A percentile compares a stretch with the other conserved stretches of the same genome.
These are phyloP conservation scores for Pinctada fucata DNA, from an alignment of 2,888 invertebrate genomes.

Conservation along the genomic window DNA sequence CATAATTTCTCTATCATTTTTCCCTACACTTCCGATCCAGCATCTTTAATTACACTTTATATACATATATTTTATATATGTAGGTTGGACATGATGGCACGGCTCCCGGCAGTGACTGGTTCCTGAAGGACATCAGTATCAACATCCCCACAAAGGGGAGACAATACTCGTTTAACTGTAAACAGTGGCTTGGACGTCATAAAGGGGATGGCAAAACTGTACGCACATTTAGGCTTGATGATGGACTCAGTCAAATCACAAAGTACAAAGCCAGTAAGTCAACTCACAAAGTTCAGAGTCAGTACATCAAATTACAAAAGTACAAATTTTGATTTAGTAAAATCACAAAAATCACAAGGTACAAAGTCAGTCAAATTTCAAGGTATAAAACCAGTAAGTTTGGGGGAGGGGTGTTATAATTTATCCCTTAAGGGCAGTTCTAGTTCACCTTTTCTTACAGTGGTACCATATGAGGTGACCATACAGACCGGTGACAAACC, in stretches of 20 bases:
- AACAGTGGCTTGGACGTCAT: constrained; percentile 75
- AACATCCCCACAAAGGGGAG: constrained; percentile 76
- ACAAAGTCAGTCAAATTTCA: too few relatives aligned
- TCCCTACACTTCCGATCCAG: too few relatives aligned
- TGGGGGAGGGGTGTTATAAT: too few relatives aligned
- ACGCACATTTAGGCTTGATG: constrained; percentile 70
- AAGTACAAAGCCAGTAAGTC: constrained; percentile 73
- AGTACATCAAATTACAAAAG: too few relatives aligned
- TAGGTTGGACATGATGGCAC: constrained; percentile 76
- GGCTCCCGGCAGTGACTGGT: constrained; percentile 74
- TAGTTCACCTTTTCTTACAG: constrained; percentile 53
- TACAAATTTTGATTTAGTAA: too few relatives aligned
- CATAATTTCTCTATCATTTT: too few relatives aligned
- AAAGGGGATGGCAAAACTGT: constrained; percentile 74
- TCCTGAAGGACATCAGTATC: constrained; percentile 73
- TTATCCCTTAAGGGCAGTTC: too few relatives aligned
- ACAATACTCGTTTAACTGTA: constrained; percentile 74
- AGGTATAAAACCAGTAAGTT: too few relatives aligned
- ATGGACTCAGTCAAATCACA: constrained; percentile 70
- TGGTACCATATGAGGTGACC: constrained; percentile 75
- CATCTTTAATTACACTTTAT: too few relatives aligned
- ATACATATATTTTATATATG: background rate
- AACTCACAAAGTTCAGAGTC: background rate
- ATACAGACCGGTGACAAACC: constrained; percentile 72
- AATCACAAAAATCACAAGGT: too few relatives aligned